phyloP scores from a whole-genome alignment of 2,113 vertebrate species.

The Psilopsiagon aurifrons region DNA sequence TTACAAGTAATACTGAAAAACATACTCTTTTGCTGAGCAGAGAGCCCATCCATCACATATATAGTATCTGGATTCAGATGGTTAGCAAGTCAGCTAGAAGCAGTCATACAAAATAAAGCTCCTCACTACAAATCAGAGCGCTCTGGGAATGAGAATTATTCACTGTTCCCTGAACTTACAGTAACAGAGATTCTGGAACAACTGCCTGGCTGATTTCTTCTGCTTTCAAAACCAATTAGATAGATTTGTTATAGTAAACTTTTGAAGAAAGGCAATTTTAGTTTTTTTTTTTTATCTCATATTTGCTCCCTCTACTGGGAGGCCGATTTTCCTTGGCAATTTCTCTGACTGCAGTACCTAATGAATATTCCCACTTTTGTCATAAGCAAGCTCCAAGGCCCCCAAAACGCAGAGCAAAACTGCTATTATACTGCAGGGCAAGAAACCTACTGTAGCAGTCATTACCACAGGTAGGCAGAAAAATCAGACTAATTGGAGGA shows the following conservation, averaged over 20 bases:
- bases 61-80: not conserved
- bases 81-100: not conserved
- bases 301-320: not conserved
- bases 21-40: not conserved
- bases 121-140: not conserved
- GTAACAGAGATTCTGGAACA: not conserved
- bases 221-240: not conserved
- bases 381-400: not conserved
- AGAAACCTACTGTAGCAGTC: not conserved
- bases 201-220: not conserved
- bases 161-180: not conserved
- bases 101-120: not conserved
- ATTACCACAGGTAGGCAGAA: not conserved
- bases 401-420: not conserved
- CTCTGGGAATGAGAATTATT: conserved; percentile 12
- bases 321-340: not conserved
- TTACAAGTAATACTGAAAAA: conserved; percentile 8
- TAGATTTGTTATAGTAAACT: not conserved
- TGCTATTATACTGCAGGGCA: not conserved
- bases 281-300: not conserved
- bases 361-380: not conserved
- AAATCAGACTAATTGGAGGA: not conserved
- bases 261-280: not conserved
- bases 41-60: not conserved
- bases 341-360: not conserved